A percentile compares a stretch with the other conserved stretches of the same genome.
Evolutionary conservation across 2,888 invertebrate genomes (phyloP).

Genomic region (Caenorhabditis sulstoni): DNA sequence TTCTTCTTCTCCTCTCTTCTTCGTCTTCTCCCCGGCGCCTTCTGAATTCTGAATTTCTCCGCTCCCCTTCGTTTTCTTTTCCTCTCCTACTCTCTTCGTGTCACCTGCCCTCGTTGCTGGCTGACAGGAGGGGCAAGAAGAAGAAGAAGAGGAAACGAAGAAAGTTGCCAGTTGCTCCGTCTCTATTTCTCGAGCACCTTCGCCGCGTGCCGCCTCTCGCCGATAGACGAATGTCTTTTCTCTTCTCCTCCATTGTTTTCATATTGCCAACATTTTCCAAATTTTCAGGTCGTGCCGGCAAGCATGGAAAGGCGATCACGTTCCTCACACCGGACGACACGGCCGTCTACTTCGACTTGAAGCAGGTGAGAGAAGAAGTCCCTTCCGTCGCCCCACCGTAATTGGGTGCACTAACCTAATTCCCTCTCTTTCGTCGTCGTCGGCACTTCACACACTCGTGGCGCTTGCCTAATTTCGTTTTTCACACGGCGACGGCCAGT

Average conservation of each 20-base stretch:
- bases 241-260: slow-evolving; percentile 6
- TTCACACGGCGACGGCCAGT: slow-evolving; percentile 17
- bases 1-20: slow-evolving; percentile 5
- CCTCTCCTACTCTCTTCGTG: slow-evolving; percentile 17
- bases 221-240: slow-evolving; percentile 44
- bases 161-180: slow-evolving; percentile 49
- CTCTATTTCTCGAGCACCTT: too few relatives aligned
- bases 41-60: background rate
- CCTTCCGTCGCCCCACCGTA: slow-evolving; percentile 81
- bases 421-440: background rate
- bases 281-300: slow-evolving; percentile 93
- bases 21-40: background rate
- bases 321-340: slow-evolving; percentile 98
- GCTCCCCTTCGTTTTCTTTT: slow-evolving; percentile 11
- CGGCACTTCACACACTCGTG: slow-evolving; percentile 44
- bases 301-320: slow-evolving; percentile 94
- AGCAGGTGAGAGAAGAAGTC: slow-evolving; percentile 85
- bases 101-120: slow-evolving; percentile 23
- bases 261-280: background rate
- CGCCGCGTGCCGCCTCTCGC: slow-evolving; percentile 5
- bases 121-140: background rate
- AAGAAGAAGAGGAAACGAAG: too few relatives aligned
- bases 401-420: slow-evolving; percentile 51
- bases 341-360: slow-evolving; percentile 94
- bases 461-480: slow-evolving; percentile 42